Conservation (phyloP, 37 sponge, comb jelly and placozoan genomes). For the Chondrosia reniformis region DNA sequence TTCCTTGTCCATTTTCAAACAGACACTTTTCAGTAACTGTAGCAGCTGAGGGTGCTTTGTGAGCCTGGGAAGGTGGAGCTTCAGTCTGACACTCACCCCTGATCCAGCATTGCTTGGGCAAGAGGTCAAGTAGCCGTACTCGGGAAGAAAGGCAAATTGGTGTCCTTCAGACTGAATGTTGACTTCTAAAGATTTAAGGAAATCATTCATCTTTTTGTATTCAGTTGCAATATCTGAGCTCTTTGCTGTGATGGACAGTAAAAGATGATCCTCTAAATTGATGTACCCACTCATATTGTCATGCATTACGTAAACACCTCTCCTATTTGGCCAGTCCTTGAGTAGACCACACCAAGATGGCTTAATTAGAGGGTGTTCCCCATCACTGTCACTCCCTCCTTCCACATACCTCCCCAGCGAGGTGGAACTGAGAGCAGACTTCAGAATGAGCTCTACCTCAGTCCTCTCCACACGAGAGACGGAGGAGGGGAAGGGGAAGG, state of each 20-base stretch:
- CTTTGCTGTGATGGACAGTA: background rate
- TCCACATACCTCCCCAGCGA: background rate
- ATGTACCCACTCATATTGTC: background rate
- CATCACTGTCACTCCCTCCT: background rate
- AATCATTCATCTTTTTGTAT: background rate
- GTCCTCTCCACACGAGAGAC: background rate
- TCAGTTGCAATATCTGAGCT: background rate
- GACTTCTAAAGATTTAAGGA: background rate
- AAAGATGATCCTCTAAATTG: background rate
- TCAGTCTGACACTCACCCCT: background rate
- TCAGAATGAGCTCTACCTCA: background rate
- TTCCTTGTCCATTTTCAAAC: background rate
- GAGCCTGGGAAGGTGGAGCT: background rate
- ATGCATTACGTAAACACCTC: background rate
- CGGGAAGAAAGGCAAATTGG: background rate
- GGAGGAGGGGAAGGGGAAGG: background rate
- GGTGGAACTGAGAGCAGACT: background rate
- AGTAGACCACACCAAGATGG: background rate
- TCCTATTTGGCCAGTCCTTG: background rate
- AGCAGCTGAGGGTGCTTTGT: background rate
- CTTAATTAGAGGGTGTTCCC: background rate
- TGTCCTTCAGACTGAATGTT: background rate
- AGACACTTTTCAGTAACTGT: background rate
- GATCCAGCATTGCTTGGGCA: background rate
- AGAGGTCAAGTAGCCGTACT: slow-evolving; percentile 1